Evolutionary conservation across 2,888 invertebrate species (phyloP), one percentile per base, ranked within the genome.

Genomic region (Phengaris alcon): DNA sequence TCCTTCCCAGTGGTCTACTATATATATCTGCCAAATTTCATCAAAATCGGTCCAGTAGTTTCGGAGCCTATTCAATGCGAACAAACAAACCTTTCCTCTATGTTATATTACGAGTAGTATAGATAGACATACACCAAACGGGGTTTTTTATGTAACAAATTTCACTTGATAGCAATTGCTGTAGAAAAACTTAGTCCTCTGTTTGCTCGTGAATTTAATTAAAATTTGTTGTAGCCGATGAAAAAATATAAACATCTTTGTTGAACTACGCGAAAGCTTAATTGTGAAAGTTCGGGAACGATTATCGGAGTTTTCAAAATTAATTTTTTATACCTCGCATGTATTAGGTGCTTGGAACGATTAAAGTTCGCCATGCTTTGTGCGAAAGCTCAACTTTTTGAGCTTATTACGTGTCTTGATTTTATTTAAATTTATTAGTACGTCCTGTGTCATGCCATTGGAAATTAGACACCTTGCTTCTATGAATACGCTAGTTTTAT

Each of bases 241-340:
- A 35, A 64, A 64, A 64, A 64, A 64, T 64, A 64, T 44, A 64
- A 64, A 64, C 35, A 64, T 64, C 64, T 64, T 64, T 64, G 64
- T 64, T 64, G 64, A 64, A 64, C 64, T 64, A 64, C 64, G 64
- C 12, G 35, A 44, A 64, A 64, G 64, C 64, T 64, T 64, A 64
- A 64, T 64, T 64, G 64, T 64, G 64, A 64, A 64, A 64, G 64
- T 64, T 64, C 64, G 64, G 64, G 1, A 64, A 5, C 64, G 64
- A 64, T 64, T 64, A 64, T 64, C 64, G 64, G 64, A 64, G 64
- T 35, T 64, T 64, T 35, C 12, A 35, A 64, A 64, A 64, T 64
- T 64, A 64, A 64, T 64, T 64, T 59, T 64, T 64, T 64, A 64
- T 64, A 64, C 64, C 35, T 64, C 64, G 64, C 35, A 44, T 64